These are phyloP conservation scores for Pangasianodon hypophthalmus DNA, from an alignment of 2,113 vertebrate species.

Conservation along the genomic window DNA sequence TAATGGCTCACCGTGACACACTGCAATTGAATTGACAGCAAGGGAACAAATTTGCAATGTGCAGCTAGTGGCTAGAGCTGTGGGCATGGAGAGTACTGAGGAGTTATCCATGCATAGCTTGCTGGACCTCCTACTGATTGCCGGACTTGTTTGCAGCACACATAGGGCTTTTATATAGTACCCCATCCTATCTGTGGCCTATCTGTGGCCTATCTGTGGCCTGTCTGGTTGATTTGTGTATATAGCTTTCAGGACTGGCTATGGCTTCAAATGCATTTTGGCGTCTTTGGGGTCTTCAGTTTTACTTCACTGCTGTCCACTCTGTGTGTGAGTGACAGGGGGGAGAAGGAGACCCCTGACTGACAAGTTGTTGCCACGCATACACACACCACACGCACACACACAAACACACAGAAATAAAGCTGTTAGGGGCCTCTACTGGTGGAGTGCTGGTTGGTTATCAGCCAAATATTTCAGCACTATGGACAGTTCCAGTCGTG, in stretches of 20 bases:
- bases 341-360: conserved; percentile 35
- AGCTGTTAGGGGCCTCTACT: neutral
- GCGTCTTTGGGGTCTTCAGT: conserved; percentile 38
- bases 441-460: neutral
- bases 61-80: conserved; percentile 18
- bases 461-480: conserved; percentile 49
- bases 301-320: conserved; percentile 42
- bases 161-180: conserved; percentile 54
- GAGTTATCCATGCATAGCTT: conserved; percentile 51
- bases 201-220: conserved; percentile 55
- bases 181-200: conserved; percentile 54
- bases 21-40: conserved; percentile 30
- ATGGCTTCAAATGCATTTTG: conserved; percentile 30
- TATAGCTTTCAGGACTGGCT: conserved; percentile 1
- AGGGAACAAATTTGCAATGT: conserved; percentile 29
- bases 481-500: conserved; percentile 45
- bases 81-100: conserved; percentile 30
- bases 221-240: conserved; percentile 26
- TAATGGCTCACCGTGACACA: conserved; percentile 36
- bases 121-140: conserved; percentile 63
- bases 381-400: neutral
- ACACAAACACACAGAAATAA: neutral
- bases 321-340: conserved; percentile 11
- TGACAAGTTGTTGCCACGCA: conserved; percentile 34
- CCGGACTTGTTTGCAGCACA: conserved; percentile 58